These are phyloP conservation scores for Petrocephalus schoutedeni DNA, from an alignment of 2,797 vertebrate genomes.

Conservation along the genomic window DNA sequence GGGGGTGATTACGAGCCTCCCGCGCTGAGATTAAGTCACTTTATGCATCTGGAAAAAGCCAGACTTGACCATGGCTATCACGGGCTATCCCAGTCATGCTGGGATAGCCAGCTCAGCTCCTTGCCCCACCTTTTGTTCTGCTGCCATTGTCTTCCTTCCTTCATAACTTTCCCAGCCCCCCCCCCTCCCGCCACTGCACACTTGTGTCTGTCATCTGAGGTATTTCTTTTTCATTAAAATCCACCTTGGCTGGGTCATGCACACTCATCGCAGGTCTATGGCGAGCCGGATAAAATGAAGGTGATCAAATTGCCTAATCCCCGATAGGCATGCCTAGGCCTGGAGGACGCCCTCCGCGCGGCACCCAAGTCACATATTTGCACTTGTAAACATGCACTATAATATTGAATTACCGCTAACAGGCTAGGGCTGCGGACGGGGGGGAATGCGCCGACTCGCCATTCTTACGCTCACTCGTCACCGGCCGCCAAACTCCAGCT, in stretches of 20 bases:
- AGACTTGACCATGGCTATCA: not conserved
- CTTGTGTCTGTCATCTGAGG: slow-evolving; percentile 80
- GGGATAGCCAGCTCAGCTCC: not conserved
- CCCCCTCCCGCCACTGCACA: slow-evolving; percentile 52
- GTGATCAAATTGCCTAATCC: slow-evolving; percentile 81
- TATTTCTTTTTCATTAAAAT: slow-evolving; percentile 74
- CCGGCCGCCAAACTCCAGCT: not conserved
- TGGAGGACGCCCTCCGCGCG: slow-evolving; percentile 44
- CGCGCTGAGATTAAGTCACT: not conserved
- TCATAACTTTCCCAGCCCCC: slow-evolving; percentile 61
- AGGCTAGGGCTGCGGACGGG: slow-evolving; percentile 37
- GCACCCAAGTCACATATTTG: slow-evolving; percentile 49
- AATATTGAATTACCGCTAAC: slow-evolving; percentile 47
- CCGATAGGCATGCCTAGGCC: slow-evolving; percentile 60
- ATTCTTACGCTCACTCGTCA: not conserved
- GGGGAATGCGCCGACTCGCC: not conserved
- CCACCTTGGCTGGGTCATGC: slow-evolving; percentile 78
- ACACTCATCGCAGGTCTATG: slow-evolving; percentile 71
- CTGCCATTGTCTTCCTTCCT: not conserved
- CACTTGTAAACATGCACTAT: slow-evolving; percentile 62
- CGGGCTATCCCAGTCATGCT: not conserved
- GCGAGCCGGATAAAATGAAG: slow-evolving; percentile 64
- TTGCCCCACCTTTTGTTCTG: not conserved
- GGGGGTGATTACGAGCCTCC: not conserved
- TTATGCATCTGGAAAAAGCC: not conserved